A percentile compares a stretch with the other conserved stretches of the same genome.
phyloP scores from a whole-genome alignment of 2,797 vertebrate genomes.

The Anguilla pacifica region DNA sequence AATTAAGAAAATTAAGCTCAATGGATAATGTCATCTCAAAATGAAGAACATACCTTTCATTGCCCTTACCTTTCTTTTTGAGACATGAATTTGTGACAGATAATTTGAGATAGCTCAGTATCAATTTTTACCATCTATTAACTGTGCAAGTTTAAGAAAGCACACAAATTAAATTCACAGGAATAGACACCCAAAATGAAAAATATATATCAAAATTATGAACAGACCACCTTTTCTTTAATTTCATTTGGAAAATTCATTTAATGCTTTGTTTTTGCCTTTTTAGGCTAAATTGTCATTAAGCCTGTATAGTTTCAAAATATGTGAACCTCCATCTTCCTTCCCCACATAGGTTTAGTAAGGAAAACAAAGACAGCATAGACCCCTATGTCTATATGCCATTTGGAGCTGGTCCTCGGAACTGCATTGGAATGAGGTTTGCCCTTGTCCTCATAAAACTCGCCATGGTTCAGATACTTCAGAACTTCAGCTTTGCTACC shows the following conservation, averaged over 20 bases:
- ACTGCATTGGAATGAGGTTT: constrained; percentile 85
- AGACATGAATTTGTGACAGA: too few species aligned
- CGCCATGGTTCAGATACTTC: constrained; percentile 68
- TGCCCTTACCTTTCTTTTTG: too few species aligned
- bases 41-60: too few species aligned
- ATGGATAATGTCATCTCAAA: too few species aligned
- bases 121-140: not conserved
- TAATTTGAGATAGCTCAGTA: not conserved
- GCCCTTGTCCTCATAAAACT: constrained; percentile 75
- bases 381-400: constrained; percentile 76
- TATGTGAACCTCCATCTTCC: not conserved
- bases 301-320: not conserved
- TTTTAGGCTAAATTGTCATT: not conserved
- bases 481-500: constrained; percentile 69
- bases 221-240: not conserved
- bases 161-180: not conserved
- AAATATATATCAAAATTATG: not conserved
- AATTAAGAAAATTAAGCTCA: not conserved
- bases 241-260: not conserved
- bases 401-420: constrained; percentile 79
- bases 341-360: constrained; percentile 70
- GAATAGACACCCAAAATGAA: not conserved
- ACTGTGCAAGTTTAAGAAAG: not conserved
- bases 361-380: constrained; percentile 67
- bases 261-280: not conserved